Conservation (phyloP, 92 coral and sea anemone genomes). For the Palythoa caribaeorum region DNA sequence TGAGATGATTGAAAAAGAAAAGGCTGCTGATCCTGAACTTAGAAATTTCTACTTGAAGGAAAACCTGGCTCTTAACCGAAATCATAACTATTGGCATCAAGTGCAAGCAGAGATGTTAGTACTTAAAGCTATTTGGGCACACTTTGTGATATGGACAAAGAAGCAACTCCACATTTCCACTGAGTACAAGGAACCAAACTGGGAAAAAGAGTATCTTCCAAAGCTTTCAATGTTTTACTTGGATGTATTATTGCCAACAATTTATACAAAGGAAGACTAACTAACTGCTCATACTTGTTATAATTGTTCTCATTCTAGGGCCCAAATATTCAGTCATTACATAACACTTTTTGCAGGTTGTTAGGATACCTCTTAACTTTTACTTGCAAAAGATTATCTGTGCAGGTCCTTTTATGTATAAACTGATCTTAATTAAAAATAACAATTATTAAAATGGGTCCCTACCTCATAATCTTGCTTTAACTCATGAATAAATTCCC, state of each 20-base stretch:
- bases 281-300: constrained; percentile 7
- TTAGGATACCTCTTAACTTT: neutral
- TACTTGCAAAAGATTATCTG: neutral
- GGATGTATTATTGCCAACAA: constrained; percentile 49
- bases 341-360: constrained; percentile 15
- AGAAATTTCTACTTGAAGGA: constrained; percentile 17
- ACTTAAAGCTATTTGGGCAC: constrained; percentile 46
- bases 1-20: constrained; percentile 34
- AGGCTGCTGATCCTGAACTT: neutral
- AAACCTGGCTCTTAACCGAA: constrained; percentile 16
- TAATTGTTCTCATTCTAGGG: constrained; percentile 1
- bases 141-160: constrained; percentile 56
- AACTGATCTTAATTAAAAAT: neutral
- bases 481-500: neutral
- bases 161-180: constrained; percentile 41
- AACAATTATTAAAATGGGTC: neutral
- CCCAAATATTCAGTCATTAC: constrained; percentile 6
- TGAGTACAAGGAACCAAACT: constrained; percentile 27
- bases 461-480: neutral
- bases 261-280: constrained; percentile 40
- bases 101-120: constrained; percentile 49
- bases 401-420: neutral
- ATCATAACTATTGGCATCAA: constrained; percentile 44
- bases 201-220: constrained; percentile 12
- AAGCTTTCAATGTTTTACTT: constrained; percentile 43